phyloP scores from a whole-genome alignment of 2,113 vertebrate genomes.

The Neolamprologus falcicula region DNA sequence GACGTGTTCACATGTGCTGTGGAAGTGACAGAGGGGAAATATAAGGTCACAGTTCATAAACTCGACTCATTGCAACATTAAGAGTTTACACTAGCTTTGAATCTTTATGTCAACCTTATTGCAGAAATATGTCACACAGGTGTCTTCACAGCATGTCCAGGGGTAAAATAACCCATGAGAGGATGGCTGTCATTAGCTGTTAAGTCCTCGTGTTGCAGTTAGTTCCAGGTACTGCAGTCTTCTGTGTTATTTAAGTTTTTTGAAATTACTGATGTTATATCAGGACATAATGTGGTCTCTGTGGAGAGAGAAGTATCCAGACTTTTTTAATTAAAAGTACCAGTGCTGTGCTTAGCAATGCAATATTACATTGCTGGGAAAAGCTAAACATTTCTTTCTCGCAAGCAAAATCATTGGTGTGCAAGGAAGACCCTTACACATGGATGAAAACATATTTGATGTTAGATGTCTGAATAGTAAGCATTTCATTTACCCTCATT shows the following conservation, averaged over 20 bases:
- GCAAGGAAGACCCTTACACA: background rate
- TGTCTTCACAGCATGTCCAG: background rate
- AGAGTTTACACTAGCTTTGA: background rate
- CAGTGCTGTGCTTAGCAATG: background rate
- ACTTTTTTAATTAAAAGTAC: background rate
- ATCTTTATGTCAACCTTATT: background rate
- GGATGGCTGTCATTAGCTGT: constrained; percentile 25
- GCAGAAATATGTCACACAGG: background rate
- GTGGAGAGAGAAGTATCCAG: background rate
- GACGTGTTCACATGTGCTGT: background rate
- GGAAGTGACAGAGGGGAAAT: background rate
- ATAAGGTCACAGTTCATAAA: background rate
- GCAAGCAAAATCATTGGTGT: background rate
- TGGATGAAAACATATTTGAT: background rate
- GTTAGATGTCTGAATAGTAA: background rate
- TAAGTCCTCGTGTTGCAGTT: constrained; percentile 46
- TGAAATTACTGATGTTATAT: background rate
- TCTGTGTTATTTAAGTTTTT: constrained; percentile 17
- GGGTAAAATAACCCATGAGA: constrained; percentile 19
- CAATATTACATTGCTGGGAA: background rate
- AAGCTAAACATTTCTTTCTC: background rate
- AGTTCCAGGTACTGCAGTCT: constrained; percentile 10
- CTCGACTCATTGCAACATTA: background rate
- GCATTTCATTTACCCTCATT: background rate
- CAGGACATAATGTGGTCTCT: background rate